phyloP scores from a whole-genome alignment of 2,113 vertebrate species.

The Canis aureus region DNA sequence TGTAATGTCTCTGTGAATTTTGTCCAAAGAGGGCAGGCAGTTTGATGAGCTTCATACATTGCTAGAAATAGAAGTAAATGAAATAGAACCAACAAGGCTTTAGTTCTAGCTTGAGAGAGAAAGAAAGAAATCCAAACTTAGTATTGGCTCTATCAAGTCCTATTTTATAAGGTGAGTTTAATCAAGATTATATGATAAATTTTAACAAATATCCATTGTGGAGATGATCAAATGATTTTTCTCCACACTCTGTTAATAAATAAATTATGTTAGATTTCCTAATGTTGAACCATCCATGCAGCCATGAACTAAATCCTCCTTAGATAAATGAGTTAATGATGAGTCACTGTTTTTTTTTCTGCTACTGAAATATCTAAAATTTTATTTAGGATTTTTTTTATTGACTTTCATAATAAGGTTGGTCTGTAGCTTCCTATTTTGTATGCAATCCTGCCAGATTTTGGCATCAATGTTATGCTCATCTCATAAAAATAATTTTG shows the following conservation, averaged over 20 bases:
- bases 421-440: neutral
- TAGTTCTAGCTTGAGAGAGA: neutral
- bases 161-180: conserved; percentile 9
- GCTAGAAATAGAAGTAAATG: conserved; percentile 40
- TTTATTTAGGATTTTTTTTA: neutral
- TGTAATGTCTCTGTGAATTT: neutral
- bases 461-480: neutral
- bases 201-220: neutral
- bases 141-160: neutral
- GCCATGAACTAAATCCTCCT: neutral
- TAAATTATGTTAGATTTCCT: neutral
- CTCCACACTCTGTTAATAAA: neutral
- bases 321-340: neutral
- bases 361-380: neutral
- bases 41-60: neutral
- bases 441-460: neutral
- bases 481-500: conserved; percentile 32
- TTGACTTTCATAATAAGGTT: neutral
- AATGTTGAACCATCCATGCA: neutral
- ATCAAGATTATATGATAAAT: neutral
- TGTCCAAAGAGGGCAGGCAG: neutral
- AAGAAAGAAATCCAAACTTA: neutral
- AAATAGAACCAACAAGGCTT: neutral
- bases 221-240: neutral
- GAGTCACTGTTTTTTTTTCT: neutral